Percentiles rank a stretch among this genome's conserved stretches.
Evolutionary conservation across 2,113 vertebrate genomes (phyloP).

Genomic region (Trogon surrucura): DNA sequence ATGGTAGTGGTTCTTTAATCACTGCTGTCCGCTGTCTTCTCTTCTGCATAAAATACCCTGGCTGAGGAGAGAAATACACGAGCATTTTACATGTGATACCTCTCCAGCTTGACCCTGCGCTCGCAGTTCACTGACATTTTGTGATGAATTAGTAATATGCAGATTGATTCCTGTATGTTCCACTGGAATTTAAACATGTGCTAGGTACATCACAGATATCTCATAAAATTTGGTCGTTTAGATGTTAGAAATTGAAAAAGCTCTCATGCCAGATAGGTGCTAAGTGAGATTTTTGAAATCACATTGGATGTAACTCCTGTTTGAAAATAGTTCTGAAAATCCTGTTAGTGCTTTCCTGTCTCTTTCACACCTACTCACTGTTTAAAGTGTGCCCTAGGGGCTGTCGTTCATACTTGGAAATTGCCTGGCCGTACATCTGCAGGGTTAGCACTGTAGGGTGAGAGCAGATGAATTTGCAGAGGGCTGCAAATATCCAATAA

Average conservation of each 20-base stretch:
- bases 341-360: neutral
- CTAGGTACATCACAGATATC: neutral
- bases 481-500: neutral
- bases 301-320: neutral
- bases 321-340: slow-evolving; percentile 4
- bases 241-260: neutral
- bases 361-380: neutral
- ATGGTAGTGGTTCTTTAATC: neutral
- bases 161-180: neutral
- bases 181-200: neutral
- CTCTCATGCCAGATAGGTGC: neutral
- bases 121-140: neutral
- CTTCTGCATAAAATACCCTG: neutral
- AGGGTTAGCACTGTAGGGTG: neutral
- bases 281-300: neutral
- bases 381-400: neutral
- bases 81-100: neutral
- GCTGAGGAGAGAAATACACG: neutral
- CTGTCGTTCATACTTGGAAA: neutral
- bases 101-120: neutral
- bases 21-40: neutral
- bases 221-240: neutral
- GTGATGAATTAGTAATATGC: neutral
- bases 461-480: neutral
- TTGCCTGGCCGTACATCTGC: neutral